Percentiles rank a stretch among this genome's conserved stretches.
phyloP scores from a whole-genome alignment of 2,113 vertebrate genomes.

The Tautogolabrus adspersus region DNA sequence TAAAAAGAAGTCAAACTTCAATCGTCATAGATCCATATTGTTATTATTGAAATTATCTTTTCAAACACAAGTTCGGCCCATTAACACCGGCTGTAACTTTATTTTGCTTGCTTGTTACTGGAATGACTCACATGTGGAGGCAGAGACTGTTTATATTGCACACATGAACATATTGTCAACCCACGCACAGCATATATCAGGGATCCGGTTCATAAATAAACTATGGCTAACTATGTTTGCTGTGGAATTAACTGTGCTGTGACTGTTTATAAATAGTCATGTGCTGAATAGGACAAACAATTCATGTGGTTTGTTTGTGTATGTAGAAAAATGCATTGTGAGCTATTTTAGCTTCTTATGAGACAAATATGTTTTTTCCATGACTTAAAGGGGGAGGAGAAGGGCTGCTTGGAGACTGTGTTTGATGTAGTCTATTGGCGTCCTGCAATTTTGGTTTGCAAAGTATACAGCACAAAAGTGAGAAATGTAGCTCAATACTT shows the following conservation, averaged over 20 bases:
- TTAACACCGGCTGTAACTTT: not conserved
- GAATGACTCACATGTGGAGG: not conserved
- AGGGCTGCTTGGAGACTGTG: too few relatives aligned
- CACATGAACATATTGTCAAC: not conserved
- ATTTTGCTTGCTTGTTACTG: not conserved
- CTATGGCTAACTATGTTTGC: slow-evolving; percentile 11
- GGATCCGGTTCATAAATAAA: not conserved
- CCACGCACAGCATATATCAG: not conserved
- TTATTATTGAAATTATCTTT: slow-evolving; percentile 7
- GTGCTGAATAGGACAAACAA: not conserved
- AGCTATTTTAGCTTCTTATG: not conserved
- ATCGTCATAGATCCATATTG: not conserved
- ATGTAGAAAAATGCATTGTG: not conserved
- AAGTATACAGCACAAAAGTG: too few relatives aligned
- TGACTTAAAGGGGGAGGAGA: too few relatives aligned
- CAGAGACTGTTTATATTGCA: not conserved
- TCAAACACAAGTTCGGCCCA: not conserved
- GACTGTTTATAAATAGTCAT: too few relatives aligned
- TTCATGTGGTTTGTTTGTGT: not conserved
- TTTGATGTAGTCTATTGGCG: too few relatives aligned
- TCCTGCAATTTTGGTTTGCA: too few relatives aligned
- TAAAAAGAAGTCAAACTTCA: not conserved
- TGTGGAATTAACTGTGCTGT: not conserved
- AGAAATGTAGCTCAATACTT: too few relatives aligned
- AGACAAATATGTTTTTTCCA: not conserved